Base-by-base conservation (phyloP, 2,113 vertebrate species). In the Apaloderma vittatum region DNA sequence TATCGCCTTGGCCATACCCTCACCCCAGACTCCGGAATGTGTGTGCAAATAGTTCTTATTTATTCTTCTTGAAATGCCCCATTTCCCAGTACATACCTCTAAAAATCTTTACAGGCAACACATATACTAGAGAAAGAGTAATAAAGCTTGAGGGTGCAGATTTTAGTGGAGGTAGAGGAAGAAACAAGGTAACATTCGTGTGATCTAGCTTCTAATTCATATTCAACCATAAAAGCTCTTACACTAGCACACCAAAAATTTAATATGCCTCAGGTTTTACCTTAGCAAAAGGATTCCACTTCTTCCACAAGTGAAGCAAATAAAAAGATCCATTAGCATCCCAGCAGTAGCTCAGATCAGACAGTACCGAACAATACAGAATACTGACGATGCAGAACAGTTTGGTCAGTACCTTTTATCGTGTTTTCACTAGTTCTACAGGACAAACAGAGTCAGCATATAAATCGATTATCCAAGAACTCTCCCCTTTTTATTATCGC, bases 1-100 rank as follows among this genome's bases (percentile, higher is more conserved):
- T 52, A 2, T 0, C 0, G 24, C 0, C 5, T 0, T 2, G 9
- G 66, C 66, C 2, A 3, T 4, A 34, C 3, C 12, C 29, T 37
- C 0, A 10, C 2, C 37, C 59, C 0, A 12, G 3, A 0, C 51
- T 1, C 16, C 3, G 74, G 23, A 26, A 20, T 0, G 27, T 4
- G 34, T 5, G 7, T 1, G 29, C 55, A 1, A 71, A 58, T 48
- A 6, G 7, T 0, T 21, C 17, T 45, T 45, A 3, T 2, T 67
- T 8, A 3, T 13, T 52, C 34, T 15, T 46, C 71, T 46, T 32
- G 2, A 7, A 29, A 8, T 16, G 24, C 49, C 32, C 67, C 24
- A 2, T n/a, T 61, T 62, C 45, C 51, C 45, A 22, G 34, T 5
- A 5, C 52, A 30, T 26, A 1, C 30, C 7, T 26, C 52, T 54